Conservation (phyloP, 2,797 vertebrate genomes). For the Garrulus glandarius region DNA sequence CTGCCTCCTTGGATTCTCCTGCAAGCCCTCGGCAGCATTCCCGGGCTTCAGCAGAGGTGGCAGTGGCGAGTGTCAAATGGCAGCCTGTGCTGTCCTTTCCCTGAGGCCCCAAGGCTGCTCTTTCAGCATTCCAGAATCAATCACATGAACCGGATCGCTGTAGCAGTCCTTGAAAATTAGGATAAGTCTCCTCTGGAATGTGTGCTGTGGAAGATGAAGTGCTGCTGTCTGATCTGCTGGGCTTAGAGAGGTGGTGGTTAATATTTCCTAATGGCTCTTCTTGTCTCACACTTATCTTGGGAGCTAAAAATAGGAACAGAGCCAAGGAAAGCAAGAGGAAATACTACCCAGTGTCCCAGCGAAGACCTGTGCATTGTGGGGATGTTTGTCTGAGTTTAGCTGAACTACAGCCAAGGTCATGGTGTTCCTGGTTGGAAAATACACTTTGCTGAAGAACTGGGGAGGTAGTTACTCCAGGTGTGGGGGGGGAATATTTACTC, state of each 20-base stretch:
- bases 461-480: not conserved
- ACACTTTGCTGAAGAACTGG: not conserved
- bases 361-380: not conserved
- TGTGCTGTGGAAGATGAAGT: not conserved
- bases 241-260: not conserved
- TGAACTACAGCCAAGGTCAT: not conserved
- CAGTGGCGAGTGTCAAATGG: not conserved
- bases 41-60: not conserved
- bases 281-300: not conserved
- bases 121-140: not conserved
- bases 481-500: not conserved
- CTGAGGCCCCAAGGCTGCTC: not conserved
- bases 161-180: slow-evolving; percentile 14
- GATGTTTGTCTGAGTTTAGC: not conserved
- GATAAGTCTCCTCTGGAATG: not conserved
- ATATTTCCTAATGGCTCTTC: slow-evolving; percentile 13
- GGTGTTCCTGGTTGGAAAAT: not conserved
- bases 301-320: slow-evolving; percentile 27
- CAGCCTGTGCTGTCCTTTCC: not conserved
- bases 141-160: not conserved
- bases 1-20: not conserved
- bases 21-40: not conserved
- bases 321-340: not conserved
- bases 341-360: not conserved
- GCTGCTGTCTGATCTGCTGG: not conserved